phyloP scores from a whole-genome alignment of 2,888 invertebrate genomes.

The Leptogaster cylindrica region DNA sequence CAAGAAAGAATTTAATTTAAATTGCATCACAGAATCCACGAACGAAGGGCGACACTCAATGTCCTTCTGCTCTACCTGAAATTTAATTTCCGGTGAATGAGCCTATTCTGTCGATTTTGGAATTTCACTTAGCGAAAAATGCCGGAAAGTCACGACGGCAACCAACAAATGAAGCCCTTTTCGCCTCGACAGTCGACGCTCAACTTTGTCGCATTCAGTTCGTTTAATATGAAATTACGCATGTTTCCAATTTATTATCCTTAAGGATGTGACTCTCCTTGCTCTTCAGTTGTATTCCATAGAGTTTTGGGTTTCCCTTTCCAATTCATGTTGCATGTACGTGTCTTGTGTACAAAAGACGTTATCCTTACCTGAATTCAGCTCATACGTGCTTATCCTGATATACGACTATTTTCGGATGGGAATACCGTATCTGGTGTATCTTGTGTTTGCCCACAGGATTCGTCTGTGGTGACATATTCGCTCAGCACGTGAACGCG shows the following conservation, averaged over 20 bases:
- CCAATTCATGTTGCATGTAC: constrained; percentile 1
- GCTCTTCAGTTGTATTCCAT: not conserved
- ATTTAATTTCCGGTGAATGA: no score
- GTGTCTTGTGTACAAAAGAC: not conserved
- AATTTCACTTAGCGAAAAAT: no score
- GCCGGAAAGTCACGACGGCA: no score
- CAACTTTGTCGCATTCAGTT: constrained; percentile 13
- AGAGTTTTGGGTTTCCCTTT: not conserved
- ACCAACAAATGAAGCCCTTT: no score
- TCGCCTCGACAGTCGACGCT: no score
- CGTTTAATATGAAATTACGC: constrained; percentile 34
- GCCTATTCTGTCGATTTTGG: no score
- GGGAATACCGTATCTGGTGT: not conserved
- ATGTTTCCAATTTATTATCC: constrained; percentile 42
- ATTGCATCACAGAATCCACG: no score
- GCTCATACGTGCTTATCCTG: not conserved
- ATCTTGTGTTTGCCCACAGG: not conserved
- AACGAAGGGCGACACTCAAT: no score
- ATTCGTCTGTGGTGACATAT: constrained; percentile 25
- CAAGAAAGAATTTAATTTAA: no score
- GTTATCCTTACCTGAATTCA: constrained; percentile 13
- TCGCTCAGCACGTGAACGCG: not conserved
- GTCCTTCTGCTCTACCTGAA: no score
- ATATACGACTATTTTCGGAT: constrained; percentile 1
- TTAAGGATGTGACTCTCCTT: constrained; percentile 38